Base-by-base conservation (phyloP, 2,797 vertebrate genomes). In the Chlorospingus flavigularis region DNA sequence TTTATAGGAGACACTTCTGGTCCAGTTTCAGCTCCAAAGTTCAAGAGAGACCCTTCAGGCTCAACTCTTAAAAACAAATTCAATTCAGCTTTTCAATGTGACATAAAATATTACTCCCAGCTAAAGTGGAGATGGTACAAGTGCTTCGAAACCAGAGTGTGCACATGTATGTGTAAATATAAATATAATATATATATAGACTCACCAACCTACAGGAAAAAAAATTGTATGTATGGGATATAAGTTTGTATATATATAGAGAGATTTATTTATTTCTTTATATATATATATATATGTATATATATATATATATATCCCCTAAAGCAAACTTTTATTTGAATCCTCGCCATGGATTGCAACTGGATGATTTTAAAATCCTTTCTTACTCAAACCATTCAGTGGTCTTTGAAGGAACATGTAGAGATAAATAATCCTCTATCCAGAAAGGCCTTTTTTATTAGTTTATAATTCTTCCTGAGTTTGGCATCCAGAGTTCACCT, bases 21-120 rank as follows among this genome's bases (percentile, higher is more conserved):
- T 66, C 25, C 0, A 0, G 40, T 45, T 58, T 75, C 51, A 70
- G 24, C 67, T 61, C 15, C 42, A 6, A 0, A 18, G 9, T 16
- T 61, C 2, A 4, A 45, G 23, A 86, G n/a, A 67, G 8, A 81
- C 9, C 17, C 30, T 53, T 71, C 35, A 63, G 9, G 16, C 6
- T 77, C 30, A 74, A n/a, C 16, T 67, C 40, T 40, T 43, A 50
- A 55, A 79, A 60, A 2, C 4, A 72, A 73, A 82, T 11, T n/a
- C 15, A 76, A 31, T 35, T 39, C 47, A 62, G 7, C 9, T 81
- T 82, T 76, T 50, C 43, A 73, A 1, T 15, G 23, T 11, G 25
- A 58, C 11, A 55, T 8, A 47, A 85, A 89, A 55, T 23, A 28
- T 45, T 33, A 53, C 2, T 47, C 13, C 39, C 13, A 57, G 25